Evolutionary conservation across 92 coral and sea anemone genomes (phyloP).

Genomic region (Blastomussa wellsi): DNA sequence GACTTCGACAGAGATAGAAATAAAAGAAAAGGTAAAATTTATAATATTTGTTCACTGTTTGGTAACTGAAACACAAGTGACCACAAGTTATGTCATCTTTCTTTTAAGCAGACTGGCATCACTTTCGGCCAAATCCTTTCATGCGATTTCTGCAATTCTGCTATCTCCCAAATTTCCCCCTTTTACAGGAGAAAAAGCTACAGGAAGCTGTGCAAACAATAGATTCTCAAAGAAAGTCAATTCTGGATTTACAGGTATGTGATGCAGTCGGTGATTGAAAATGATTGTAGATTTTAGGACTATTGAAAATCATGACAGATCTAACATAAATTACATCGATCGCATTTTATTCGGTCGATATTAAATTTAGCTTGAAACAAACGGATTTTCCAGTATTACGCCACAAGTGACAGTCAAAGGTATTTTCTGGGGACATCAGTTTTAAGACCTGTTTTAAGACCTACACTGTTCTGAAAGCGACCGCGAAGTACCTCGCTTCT

Average conservation of each 20-base stretch:
- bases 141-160: background rate
- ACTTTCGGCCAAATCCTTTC: background rate
- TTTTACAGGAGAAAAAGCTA: slow-evolving; percentile 82
- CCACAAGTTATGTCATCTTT: background rate
- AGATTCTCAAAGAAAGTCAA: slow-evolving; percentile 88
- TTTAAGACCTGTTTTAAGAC: no score
- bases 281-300: background rate
- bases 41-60: background rate
- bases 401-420: no score
- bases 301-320: background rate
- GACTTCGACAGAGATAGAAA: slow-evolving; percentile 91
- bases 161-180: background rate
- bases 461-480: no score
- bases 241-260: slow-evolving; percentile 95
- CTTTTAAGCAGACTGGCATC: background rate
- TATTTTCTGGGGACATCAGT: no score
- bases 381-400: no score
- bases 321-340: background rate
- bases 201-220: slow-evolving; percentile 84
- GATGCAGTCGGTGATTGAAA: background rate
- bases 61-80: background rate
- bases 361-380: no score
- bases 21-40: slow-evolving; percentile 86
- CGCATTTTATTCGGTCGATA: no score
- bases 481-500: no score